Percentiles rank a stretch among this genome's conserved stretches.
Conservation (phyloP, 2,113 vertebrate species). For the Corythornis cristatus region DNA sequence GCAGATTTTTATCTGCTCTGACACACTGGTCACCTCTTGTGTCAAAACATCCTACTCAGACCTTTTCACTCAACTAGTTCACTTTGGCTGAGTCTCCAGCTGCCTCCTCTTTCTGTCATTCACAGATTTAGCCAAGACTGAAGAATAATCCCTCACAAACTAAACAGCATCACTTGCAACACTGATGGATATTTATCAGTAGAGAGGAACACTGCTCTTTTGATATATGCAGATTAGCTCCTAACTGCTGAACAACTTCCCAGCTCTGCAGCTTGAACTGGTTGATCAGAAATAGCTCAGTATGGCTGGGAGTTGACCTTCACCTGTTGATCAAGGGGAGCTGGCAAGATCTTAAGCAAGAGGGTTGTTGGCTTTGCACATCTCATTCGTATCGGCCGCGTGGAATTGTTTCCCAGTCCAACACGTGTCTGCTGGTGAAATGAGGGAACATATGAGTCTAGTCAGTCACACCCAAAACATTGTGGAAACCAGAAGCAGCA, state of each 20-base stretch:
- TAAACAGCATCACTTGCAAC: background rate
- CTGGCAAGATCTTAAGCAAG: conserved; percentile 48
- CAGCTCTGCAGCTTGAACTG: background rate
- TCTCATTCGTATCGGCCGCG: conserved; percentile 34
- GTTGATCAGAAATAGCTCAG: conserved; percentile 56
- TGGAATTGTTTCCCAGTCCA: conserved; percentile 63
- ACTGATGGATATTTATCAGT: conserved; percentile 32
- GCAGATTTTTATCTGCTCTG: background rate
- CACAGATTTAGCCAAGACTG: background rate
- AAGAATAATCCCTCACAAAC: background rate
- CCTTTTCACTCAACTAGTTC: background rate
- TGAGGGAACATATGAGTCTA: conserved; percentile 62
- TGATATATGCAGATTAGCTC: conserved; percentile 44
- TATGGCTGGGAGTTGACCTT: conserved; percentile 34
- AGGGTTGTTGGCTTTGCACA: conserved; percentile 44
- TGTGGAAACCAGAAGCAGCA: conserved; percentile 55
- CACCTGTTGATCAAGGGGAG: conserved; percentile 52
- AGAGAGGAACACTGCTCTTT: background rate
- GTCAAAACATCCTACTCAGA: background rate
- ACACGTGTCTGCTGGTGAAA: conserved; percentile 65
- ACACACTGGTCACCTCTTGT: background rate
- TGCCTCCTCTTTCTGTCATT: background rate
- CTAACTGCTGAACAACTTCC: conserved; percentile 11
- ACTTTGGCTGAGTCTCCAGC: background rate
- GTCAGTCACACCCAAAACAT: conserved; percentile 71